Evolutionary conservation across 2,113 vertebrate genomes (phyloP).

Genomic region (Eidolon helvum): DNA sequence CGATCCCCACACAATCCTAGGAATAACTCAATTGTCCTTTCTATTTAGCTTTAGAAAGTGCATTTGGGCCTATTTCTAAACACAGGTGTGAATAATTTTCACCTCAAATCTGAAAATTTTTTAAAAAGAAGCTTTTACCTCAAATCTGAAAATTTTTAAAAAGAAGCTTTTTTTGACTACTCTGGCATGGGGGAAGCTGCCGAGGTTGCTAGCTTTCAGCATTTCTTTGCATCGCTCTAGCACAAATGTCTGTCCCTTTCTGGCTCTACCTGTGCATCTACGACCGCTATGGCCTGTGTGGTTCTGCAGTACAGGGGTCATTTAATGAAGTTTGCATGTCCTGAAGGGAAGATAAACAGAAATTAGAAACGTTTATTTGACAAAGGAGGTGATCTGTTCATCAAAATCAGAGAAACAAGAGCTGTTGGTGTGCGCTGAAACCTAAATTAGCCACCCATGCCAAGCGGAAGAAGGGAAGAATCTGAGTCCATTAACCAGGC

Average conservation of each 20-base stretch:
- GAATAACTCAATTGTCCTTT: not conserved
- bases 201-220: not conserved
- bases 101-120: not conserved
- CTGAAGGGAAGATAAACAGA: not conserved
- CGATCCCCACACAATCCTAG: not conserved
- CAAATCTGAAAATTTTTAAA: not conserved
- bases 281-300: not conserved
- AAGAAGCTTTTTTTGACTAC: not conserved
- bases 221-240: not conserved
- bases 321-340: not conserved
- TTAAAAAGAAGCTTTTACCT: not conserved
- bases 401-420: not conserved
- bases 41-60: not conserved
- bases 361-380: not conserved
- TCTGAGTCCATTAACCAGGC: not conserved
- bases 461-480: not conserved
- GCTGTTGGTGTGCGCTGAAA: not conserved
- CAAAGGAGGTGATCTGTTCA: not conserved
- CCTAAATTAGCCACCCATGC: rapidly evolving
- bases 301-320: not conserved
- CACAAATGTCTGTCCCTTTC: not conserved
- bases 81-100: not conserved
- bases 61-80: not conserved
- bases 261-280: rapidly evolving
- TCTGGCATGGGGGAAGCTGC: not conserved